These are phyloP conservation scores for Salarias fasciatus DNA, from an alignment of 2,797 vertebrate genomes.

Conservation along the genomic window DNA sequence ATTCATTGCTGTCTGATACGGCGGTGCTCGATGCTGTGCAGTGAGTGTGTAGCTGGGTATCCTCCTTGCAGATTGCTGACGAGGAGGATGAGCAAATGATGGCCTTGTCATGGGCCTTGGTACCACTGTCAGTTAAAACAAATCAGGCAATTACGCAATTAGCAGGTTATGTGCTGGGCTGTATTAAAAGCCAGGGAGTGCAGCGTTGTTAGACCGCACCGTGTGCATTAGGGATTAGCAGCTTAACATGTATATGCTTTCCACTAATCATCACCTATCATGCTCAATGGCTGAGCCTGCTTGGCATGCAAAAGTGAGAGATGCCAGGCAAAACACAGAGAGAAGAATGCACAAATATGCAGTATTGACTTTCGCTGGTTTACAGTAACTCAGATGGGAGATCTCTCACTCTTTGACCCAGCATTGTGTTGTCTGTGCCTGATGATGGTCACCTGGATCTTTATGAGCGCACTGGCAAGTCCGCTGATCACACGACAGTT, in stretches of 20 bases:
- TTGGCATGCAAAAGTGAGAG: conserved; percentile 32
- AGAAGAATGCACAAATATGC: conserved; percentile 23
- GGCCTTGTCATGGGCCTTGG: conserved; percentile 88
- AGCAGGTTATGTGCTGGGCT: conserved; percentile 77
- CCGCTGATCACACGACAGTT: conserved; percentile 47
- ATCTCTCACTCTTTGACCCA: no score
- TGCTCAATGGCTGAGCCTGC: conserved; percentile 44
- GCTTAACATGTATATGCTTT: conserved; percentile 59
- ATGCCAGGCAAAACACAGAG: conserved; percentile 3
- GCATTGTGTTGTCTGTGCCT: conserved; percentile 17
- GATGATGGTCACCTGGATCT: conserved; percentile 18
- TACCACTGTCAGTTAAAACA: conserved; percentile 87
- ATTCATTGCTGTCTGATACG: conserved; percentile 57
- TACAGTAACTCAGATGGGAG: neutral
- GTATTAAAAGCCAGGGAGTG: conserved; percentile 74
- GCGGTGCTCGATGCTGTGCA: conserved; percentile 50
- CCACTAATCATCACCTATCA: conserved; percentile 74
- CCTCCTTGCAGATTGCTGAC: conserved; percentile 82
- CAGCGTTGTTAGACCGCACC: conserved; percentile 50
- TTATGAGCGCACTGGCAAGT: conserved; percentile 30
- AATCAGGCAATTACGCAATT: conserved; percentile 85
- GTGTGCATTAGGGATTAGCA: conserved; percentile 70
- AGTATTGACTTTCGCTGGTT: conserved; percentile 20
- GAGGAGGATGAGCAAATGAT: conserved; percentile 90
- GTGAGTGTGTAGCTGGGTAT: conserved; percentile 57